phyloP scores from a whole-genome alignment of 2,888 invertebrate genomes.

The Brenthis daphne region DNA sequence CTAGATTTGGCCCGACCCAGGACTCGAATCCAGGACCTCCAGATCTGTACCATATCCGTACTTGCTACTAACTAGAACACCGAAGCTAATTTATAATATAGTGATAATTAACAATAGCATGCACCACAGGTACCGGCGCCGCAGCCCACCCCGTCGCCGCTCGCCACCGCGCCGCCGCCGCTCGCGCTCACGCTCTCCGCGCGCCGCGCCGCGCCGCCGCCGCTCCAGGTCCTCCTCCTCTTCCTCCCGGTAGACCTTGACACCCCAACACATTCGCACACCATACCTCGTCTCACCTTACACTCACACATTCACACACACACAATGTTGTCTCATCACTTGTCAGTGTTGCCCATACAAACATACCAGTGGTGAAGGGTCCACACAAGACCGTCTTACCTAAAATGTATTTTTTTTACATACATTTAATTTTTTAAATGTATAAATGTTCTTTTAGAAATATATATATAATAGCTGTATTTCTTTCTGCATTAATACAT shows the following conservation, averaged over 20 bases:
- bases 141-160: conserved; percentile 81
- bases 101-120: background rate
- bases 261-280: background rate
- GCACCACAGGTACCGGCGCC: conserved; percentile 73
- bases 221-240: conserved; percentile 89
- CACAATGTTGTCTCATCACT: background rate
- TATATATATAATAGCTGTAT: no score
- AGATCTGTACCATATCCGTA: no score
- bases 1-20: no score
- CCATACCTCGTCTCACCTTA: conserved; percentile 28
- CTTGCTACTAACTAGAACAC: no score
- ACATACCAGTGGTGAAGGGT: no score
- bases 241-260: conserved; percentile 83
- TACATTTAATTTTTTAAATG: no score
- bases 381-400: no score
- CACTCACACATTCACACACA: background rate
- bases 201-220: conserved; percentile 84
- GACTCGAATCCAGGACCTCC: no score
- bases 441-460: no score
- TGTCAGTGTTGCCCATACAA: background rate
- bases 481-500: no score
- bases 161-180: conserved; percentile 83
- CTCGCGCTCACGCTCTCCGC: conserved; percentile 83
- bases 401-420: no score
- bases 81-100: background rate